A percentile compares a stretch with the other conserved stretches of the same genome.
Evolutionary conservation across 2,888 invertebrate genomes (phyloP).

Genomic region (Agapostemon virescens): DNA sequence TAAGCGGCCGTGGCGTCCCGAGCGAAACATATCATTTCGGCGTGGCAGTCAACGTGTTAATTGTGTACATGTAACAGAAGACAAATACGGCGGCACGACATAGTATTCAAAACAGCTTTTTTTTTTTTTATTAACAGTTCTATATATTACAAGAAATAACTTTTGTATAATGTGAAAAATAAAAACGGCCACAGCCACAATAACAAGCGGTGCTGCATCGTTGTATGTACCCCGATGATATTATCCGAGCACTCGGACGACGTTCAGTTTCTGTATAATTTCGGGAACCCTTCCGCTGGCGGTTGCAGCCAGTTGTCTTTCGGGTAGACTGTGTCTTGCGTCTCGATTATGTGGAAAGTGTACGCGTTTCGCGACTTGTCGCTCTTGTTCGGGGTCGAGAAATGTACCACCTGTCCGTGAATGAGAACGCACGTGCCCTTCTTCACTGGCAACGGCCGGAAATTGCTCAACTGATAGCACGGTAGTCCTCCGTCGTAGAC

Average conservation of each 20-base stretch:
- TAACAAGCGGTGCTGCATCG: constrained; percentile 26
- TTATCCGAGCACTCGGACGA: not conserved
- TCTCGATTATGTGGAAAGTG: constrained; percentile 96
- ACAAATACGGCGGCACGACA: not conserved
- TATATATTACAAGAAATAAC: constrained; percentile 48
- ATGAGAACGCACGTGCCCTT: constrained; percentile 95
- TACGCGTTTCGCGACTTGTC: constrained; percentile 93
- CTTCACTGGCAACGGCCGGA: constrained; percentile 89
- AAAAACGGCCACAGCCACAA: constrained; percentile 56
- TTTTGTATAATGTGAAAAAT: constrained; percentile 58
- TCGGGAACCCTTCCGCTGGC: constrained; percentile 86
- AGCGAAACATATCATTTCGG: too few relatives aligned
- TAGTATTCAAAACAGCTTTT: constrained; percentile 31
- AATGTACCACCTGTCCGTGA: constrained; percentile 96
- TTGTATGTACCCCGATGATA: constrained; percentile 10
- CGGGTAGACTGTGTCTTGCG: constrained; percentile 87
- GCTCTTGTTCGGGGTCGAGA: constrained; percentile 93
- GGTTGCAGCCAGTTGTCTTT: constrained; percentile 94
- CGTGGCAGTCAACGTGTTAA: too few relatives aligned
- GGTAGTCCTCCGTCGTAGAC: constrained; percentile 87
- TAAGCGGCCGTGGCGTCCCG: too few relatives aligned
- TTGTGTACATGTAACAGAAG: not conserved
- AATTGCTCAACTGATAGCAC: constrained; percentile 87
- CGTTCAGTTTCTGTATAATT: constrained; percentile 84
- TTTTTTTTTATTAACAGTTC: constrained; percentile 57